phyloP scores from a whole-genome alignment of 2,797 vertebrate genomes.

The Siniperca obscura region DNA sequence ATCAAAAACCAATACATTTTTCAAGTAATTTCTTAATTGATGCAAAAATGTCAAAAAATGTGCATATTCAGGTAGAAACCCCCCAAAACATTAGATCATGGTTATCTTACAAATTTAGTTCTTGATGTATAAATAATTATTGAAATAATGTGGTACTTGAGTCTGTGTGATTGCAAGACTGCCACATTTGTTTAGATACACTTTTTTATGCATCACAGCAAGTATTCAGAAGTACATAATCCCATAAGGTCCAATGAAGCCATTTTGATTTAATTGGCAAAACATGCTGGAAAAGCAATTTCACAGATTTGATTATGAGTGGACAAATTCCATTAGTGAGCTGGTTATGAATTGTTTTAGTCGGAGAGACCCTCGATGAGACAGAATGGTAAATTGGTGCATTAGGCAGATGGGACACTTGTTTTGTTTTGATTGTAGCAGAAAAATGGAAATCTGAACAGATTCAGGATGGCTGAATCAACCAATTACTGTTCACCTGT shows the following conservation, averaged over 20 bases:
- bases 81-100: neutral
- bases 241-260: slow-evolving; percentile 3
- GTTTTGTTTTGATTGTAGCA: slow-evolving; percentile 10
- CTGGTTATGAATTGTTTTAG: slow-evolving; percentile 40
- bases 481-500: slow-evolving; percentile 39
- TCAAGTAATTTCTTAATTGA: neutral
- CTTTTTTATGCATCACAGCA: slow-evolving; percentile 1
- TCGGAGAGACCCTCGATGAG: neutral
- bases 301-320: slow-evolving; percentile 50
- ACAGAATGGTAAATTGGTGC: slow-evolving; percentile 37
- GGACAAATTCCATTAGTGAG: slow-evolving; percentile 56
- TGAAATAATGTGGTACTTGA: neutral
- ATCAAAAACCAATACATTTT: neutral
- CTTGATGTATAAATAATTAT: neutral
- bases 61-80: neutral
- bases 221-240: slow-evolving; percentile 13
- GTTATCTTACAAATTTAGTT: neutral
- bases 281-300: slow-evolving; percentile 35
- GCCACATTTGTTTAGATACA: neutral
- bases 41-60: neutral
- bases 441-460: slow-evolving; percentile 53
- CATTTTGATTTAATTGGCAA: slow-evolving; percentile 39
- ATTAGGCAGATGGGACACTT: slow-evolving; percentile 51
- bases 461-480: slow-evolving; percentile 35
- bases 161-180: neutral